Evolutionary conservation across 2,113 vertebrate genomes (phyloP), one percentile per base, ranked within the genome.

Genomic region (Istiophorus platypterus): DNA sequence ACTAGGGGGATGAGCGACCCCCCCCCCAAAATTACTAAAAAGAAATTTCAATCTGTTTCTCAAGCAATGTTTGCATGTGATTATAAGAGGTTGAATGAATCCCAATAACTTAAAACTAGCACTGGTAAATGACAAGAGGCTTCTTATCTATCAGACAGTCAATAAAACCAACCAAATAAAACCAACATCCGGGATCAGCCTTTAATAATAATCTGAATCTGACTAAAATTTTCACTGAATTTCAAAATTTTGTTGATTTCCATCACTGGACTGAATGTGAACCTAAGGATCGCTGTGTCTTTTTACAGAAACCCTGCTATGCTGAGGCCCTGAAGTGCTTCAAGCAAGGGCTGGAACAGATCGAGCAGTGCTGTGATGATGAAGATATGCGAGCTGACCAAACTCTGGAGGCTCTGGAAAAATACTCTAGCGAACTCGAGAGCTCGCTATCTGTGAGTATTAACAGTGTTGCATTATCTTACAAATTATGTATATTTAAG

Each of bases 331-430:
- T 82, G 14, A 0, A 0, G 0, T 0, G 0, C 24, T 41, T 79
- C 42, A 4, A 0, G 0, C 0, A n/a, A 0, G 58, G 0, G 42
- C 63, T 90, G 73, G 0, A 12, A 0, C 0, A 0, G 0, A 9
- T 69, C 5, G 0, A 0, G 0, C 0, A 0, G 0, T 0, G 4
- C 0, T 91, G 85, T 5, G 0, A 0, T 0, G 24, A 42, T 24
- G 0, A 0, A 0, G 0, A 0, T 0, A 0, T 0, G 0, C 0
- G 1, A 0, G 26, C 61, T 9, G 0, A 0, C 0, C 0, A 1
- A 0, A 13, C 37, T 20, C 6, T 67, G 17, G 1, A 15, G 0
- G 0, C 0, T 20, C 1, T 84, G 41, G 0, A n/a, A n/a, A n/a
- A n/a, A n/a, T n/a, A n/a, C n/a, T n/a, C n/a, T n/a, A n/a, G n/a